A percentile compares a stretch with the other conserved stretches of the same genome.
These are phyloP conservation scores for Seira sanloemensis DNA, from an alignment of 2,888 invertebrate genomes.

Conservation along the genomic window DNA sequence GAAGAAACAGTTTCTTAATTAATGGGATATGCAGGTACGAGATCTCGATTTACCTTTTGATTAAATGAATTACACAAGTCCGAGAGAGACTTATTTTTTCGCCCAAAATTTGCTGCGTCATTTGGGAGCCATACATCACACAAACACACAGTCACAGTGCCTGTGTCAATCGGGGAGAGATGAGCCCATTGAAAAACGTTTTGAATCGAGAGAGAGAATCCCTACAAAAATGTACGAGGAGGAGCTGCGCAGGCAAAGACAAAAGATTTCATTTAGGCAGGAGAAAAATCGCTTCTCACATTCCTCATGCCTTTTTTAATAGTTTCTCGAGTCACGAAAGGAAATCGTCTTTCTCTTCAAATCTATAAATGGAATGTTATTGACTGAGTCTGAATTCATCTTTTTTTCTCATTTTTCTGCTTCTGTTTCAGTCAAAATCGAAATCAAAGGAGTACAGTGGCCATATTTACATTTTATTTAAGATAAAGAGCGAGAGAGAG, in stretches of 20 bases:
- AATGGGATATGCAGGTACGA: neutral
- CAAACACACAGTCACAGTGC: slow-evolving; percentile 1
- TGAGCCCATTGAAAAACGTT: neutral
- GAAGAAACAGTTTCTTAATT: neutral
- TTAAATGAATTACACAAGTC: neutral
- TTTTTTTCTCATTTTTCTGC: neutral
- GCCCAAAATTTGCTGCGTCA: slow-evolving; percentile 44
- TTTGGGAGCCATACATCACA: slow-evolving; percentile 47
- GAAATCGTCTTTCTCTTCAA: slow-evolving; percentile 12
- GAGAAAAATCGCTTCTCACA: neutral
- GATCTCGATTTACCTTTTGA: neutral
- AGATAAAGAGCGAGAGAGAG: neutral
- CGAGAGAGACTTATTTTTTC: slow-evolving; percentile 15
- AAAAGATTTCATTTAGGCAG: neutral
- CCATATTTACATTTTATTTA: neutral
- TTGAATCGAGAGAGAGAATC: neutral
- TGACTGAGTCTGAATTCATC: neutral
- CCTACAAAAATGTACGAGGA: neutral
- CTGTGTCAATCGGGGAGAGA: neutral
- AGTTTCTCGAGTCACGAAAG: slow-evolving; percentile 1
- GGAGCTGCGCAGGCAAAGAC: slow-evolving; percentile 1
- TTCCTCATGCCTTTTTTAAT: slow-evolving; percentile 17
- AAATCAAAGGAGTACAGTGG: neutral
- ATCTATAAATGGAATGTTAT: slow-evolving; percentile 19
- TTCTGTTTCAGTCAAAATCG: neutral